phyloP scores from a whole-genome alignment of 2,113 vertebrate species.

The Progne subis region DNA sequence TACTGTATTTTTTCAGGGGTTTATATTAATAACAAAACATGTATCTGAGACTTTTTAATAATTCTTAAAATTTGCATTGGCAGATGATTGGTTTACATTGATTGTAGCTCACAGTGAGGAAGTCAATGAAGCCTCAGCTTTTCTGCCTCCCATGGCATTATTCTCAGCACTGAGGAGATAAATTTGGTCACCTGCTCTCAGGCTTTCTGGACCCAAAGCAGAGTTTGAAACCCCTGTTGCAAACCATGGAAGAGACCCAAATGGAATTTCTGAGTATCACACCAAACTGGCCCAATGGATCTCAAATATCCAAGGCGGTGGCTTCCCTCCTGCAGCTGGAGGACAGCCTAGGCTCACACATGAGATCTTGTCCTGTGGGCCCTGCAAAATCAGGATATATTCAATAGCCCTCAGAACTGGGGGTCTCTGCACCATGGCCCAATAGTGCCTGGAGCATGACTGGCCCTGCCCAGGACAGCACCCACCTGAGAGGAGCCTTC shows the following conservation, averaged over 20 bases:
- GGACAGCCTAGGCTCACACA: background rate
- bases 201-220: background rate
- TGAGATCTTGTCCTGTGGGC: background rate
- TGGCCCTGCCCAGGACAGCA: background rate
- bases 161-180: background rate
- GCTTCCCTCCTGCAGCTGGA: background rate
- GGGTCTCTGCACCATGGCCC: background rate
- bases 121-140: background rate
- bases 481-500: background rate
- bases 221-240: background rate
- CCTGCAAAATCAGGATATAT: background rate
- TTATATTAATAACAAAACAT: conserved; percentile 18
- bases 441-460: background rate
- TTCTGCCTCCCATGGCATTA: background rate
- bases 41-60: background rate
- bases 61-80: background rate
- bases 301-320: background rate
- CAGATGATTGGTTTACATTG: background rate
- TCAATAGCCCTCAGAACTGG: background rate
- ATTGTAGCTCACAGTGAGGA: background rate
- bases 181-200: background rate
- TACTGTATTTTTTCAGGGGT: background rate
- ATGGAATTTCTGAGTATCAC: background rate
- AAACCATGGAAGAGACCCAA: background rate
- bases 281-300: background rate